Conservation (phyloP, 2,113 vertebrate species). For the Melanostigma gelatinosum region DNA sequence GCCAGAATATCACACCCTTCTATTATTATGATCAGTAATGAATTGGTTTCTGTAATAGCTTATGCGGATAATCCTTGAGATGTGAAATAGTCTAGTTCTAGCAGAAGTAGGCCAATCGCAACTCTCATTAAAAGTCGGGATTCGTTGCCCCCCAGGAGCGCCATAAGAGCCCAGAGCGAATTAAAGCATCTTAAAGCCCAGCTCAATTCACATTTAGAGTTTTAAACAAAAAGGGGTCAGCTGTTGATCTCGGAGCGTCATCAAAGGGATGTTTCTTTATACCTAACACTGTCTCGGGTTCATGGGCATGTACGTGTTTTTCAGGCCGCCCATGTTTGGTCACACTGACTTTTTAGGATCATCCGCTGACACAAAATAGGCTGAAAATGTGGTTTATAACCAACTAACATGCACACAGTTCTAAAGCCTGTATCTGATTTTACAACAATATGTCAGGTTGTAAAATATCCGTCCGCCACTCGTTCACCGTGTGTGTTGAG, state of each 20-base stretch:
- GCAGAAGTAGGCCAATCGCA: conserved; percentile 72
- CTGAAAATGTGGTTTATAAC: not conserved
- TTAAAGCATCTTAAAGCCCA: conserved; percentile 38
- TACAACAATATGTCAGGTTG: not conserved
- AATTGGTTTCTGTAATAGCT: conserved; percentile 42
- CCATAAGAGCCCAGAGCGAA: conserved; percentile 36
- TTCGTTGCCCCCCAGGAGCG: conserved; percentile 40
- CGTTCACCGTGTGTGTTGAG: not conserved
- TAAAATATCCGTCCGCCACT: not conserved
- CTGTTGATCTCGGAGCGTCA: conserved; percentile 20
- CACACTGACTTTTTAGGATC: conserved; percentile 3
- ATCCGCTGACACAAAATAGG: not conserved
- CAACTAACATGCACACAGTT: not conserved
- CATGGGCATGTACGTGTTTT: conserved; percentile 22
- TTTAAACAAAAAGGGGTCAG: not conserved
- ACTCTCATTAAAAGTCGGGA: conserved; percentile 72
- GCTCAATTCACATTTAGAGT: conserved; percentile 17
- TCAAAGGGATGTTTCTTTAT: not conserved
- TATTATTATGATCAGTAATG: conserved; percentile 38
- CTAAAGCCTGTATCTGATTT: not conserved
- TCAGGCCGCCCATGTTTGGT: conserved; percentile 9
- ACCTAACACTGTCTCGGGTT: conserved; percentile 14
- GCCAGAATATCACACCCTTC: conserved; percentile 8
- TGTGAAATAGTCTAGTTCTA: conserved; percentile 60
- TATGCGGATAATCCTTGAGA: conserved; percentile 22